Evolutionary conservation across 30 jellyfish, hydroid and myxozoan genomes (phyloP), one percentile per base, ranked within the genome.

Genomic region (Hydractinia symbiolongicarpus): DNA sequence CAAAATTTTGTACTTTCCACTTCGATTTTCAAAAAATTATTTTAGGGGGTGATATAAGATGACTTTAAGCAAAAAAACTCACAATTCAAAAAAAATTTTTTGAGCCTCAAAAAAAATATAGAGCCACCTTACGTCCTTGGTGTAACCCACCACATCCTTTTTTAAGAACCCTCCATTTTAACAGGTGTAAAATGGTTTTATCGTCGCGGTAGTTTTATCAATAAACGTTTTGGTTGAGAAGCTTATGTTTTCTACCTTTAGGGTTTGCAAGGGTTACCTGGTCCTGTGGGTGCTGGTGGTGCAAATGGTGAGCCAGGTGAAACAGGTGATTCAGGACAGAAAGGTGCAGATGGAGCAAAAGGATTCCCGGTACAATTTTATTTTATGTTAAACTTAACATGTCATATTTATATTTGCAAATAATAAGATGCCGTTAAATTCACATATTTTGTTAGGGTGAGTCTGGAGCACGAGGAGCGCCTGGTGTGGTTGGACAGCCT

Each of bases 381-480:
- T 0, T 72, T 7, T 68, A 1, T 68, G 1, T 11, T 20, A 0
- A 10, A 20, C 21, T 2, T 15, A 30, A 11, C n/a, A 11, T 15
- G 78, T 68, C n/a, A 20, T 11, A 20, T 68, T 11, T 58, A 0
- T 16, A 11, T 30, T 30, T 30, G 44, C 44, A 30, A 30, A 13
- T 60, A 60, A 14, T 60, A 66, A 66, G n/a, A 13, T 60, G 76
- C 1, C 49, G 76, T 4, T 66, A 50, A 68, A n/a, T 17, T 72
- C 64, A 14, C 9, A 14, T 51, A 50, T 54, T 10, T 50, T 77
- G n/a, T 9, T 4, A 77, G 85, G 85, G 85, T 53, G 85, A 77
- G 56, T 79, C 97, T 75, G 97, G 97, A 62, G 66, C 96, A 44
- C 78, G 83, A 66, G 98, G 98, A 77, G 94, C 87, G 16, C 89